Percentiles rank a stretch among this genome's conserved stretches.
Conservation (phyloP, 2,888 invertebrate genomes). For the Tyria jacobaeae region DNA sequence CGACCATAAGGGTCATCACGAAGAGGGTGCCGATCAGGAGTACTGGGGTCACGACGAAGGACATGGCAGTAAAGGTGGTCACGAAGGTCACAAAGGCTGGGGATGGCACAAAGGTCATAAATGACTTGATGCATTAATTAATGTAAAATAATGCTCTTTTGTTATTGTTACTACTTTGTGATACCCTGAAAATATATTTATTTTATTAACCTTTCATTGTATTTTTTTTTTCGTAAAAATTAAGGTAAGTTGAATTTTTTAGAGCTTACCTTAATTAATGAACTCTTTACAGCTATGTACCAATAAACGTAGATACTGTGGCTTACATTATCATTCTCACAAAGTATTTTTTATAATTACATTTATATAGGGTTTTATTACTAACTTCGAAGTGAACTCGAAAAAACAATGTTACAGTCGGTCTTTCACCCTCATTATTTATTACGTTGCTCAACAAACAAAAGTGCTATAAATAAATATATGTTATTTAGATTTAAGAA, state of each 20-base stretch:
- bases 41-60: conserved; percentile 90
- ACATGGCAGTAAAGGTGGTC: conserved; percentile 92
- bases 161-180: conserved; percentile 76
- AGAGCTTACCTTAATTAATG: conserved; percentile 20
- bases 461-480: background rate
- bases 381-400: background rate
- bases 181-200: conserved; percentile 59
- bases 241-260: conserved; percentile 14
- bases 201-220: too few species aligned
- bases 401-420: too few species aligned
- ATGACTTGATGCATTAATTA: conserved; percentile 45
- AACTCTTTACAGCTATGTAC: conserved; percentile 21
- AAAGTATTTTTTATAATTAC: conserved; percentile 12
- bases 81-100: conserved; percentile 93
- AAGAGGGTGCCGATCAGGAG: conserved; percentile 90
- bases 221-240: too few species aligned
- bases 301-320: conserved; percentile 29
- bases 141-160: conserved; percentile 48
- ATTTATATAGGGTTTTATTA: background rate
- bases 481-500: background rate
- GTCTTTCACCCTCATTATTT: background rate
- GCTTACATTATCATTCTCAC: conserved; percentile 19
- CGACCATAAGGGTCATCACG: conserved; percentile 92
- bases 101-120: conserved; percentile 86
- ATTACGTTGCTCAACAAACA: background rate